Evolutionary conservation across 1,140 invertebrate genomes (phyloP), one percentile per base, ranked within the genome.

Genomic region (Drosophila fuyamai): DNA sequence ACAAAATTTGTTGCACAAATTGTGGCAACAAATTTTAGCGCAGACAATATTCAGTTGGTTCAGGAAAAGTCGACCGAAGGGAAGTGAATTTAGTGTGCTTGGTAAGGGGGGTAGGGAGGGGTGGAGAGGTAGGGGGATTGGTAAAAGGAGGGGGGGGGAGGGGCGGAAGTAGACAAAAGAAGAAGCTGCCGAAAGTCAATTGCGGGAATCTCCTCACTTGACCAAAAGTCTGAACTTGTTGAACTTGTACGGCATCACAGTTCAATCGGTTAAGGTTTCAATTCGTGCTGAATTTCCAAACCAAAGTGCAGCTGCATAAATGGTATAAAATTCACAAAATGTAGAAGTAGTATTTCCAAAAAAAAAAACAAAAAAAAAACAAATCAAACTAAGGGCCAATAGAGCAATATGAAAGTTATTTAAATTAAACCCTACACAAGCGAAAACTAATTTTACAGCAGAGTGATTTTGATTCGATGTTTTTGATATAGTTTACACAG

Each of bases 1-100:
- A 73, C 72, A 75, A 76, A 76, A 66, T 71, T 71, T 71, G 68
- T 70, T 70, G 65, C 65, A 70, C 74, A 66, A 76, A 76, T 76
- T 76, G 76, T 57, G 76, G 71, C 72, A 73, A 73, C 70, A 73
- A 73, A 73, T 76, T 76, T 70, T 14, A 57, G 63, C 65, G 44
- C 72, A 76, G 70, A 76, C 59, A 76, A 76, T 76, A 76, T 76
- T 76, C 59, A 66, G 60, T 73, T 47, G 44, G 54, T 58, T 63
- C 10, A 27, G 29, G 40, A 63, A 46, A 59, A 48, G 16, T 59
- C 44, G 5, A 27, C 1, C 29, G 27, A 32, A 51, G 48, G 48
- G 48, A 51, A 51, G 27, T 51, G 48, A 35, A 10, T 50, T 32
- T 32, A 48, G 29, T 29, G 8, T 16, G 16, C 0, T 8, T 5